These are phyloP conservation scores for Acropternis orthonyx DNA, from an alignment of 2,797 vertebrate genomes.

Conservation along the genomic window DNA sequence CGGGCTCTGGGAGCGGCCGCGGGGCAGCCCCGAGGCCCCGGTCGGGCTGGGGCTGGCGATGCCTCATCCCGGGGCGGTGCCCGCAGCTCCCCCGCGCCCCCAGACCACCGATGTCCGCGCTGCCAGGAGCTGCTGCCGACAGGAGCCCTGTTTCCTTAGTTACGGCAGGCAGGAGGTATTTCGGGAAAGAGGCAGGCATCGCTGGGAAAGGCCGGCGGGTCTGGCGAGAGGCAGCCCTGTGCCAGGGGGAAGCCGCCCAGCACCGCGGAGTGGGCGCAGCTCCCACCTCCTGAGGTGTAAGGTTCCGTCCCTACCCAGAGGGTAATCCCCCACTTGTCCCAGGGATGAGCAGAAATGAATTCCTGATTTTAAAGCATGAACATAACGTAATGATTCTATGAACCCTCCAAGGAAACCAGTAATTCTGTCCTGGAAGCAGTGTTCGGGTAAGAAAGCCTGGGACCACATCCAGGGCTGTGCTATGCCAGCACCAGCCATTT, in stretches of 20 bases:
- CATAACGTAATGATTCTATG: not conserved
- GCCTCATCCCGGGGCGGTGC: not conserved
- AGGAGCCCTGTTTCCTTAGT: conserved; percentile 49
- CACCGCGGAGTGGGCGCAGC: accelerated
- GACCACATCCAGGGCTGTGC: not conserved
- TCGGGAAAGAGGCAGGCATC: conserved; percentile 11
- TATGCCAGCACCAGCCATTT: not conserved
- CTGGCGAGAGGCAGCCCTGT: not conserved
- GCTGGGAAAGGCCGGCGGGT: not conserved
- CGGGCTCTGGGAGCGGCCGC: not conserved
- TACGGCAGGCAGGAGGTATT: conserved; percentile 27
- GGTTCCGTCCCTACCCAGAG: not conserved
- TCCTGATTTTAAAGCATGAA: not conserved
- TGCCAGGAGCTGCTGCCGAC: not conserved
- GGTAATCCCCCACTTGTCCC: not conserved
- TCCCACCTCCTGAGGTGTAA: not conserved
- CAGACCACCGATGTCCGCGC: not conserved
- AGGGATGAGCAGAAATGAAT: not conserved
- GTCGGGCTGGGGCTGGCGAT: not conserved
- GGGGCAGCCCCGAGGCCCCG: not conserved
- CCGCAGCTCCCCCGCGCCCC: not conserved
- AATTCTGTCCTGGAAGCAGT: not conserved
- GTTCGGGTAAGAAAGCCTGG: not conserved
- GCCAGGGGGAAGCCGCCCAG: not conserved
- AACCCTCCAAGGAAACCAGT: not conserved